Evolutionary conservation across 2,113 vertebrate species (phyloP), one percentile per base, ranked within the genome.

Genomic region (Cervus canadensis): DNA sequence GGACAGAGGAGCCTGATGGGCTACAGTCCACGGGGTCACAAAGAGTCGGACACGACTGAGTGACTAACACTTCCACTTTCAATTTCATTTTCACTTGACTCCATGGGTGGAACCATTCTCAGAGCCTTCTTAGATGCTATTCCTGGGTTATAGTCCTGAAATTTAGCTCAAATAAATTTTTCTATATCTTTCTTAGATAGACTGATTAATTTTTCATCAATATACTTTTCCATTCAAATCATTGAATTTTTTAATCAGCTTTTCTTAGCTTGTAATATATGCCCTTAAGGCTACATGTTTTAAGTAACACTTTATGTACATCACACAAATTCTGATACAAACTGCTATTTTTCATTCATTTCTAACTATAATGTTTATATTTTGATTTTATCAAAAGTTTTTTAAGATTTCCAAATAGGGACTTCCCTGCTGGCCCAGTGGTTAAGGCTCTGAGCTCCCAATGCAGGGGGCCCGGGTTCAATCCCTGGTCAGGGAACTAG

Each of bases 341-440:
- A 93, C 19, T 76, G 45, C 30, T 54, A 36, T 21, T 43, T 85
- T 36, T 89, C 48, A 90, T 50, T 78, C 33, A 78, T 94, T 90
- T 94, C 78, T 33, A 79, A 90, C 57, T 48, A 86, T 25, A 62
- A 30, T 45, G 62, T 45, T 89, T 52, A 28, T 85, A 14, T 43
- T 83, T 88, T 30, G 2, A 43, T 76, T 81, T 93, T 84, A 62
- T 19, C 23, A 45, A 78, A 9, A 67, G 1, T 30, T 45, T 76
- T 50, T 81, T 21, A 67, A 76, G 48, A 62, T 89, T 93, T 57
- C 56, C 36, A 64, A 96, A 96, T 79, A 87, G 36, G 36, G 36
- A 36, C 36, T 36, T 36, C 36, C 36, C 36, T 36, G 36, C 36
- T 36, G 36, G 36, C 36, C 36, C 36, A 36, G 36, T 36, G 36